These are phyloP conservation scores for Bucco capensis DNA, from an alignment of 2,113 vertebrate species.

Conservation along the genomic window DNA sequence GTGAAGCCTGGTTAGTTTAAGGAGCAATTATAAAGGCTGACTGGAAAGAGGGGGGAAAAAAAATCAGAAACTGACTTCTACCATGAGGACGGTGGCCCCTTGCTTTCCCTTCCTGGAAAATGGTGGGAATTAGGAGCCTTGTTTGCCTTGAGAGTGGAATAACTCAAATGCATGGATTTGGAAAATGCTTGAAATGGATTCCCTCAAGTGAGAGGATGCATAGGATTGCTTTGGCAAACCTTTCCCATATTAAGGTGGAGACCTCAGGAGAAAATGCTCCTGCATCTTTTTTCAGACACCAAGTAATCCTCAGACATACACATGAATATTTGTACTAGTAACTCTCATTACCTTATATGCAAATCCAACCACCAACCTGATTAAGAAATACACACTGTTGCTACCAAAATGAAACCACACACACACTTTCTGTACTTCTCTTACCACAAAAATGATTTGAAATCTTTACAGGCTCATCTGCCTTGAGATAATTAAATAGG, in stretches of 20 bases:
- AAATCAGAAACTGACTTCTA: not conserved
- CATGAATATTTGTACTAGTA: not conserved
- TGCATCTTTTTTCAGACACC: not conserved
- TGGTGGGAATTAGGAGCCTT: not conserved
- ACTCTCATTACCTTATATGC: not conserved
- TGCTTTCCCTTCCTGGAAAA: not conserved
- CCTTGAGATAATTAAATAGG: not conserved
- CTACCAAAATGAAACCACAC: not conserved
- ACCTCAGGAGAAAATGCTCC: not conserved
- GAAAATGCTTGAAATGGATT: not conserved
- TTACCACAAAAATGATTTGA: not conserved
- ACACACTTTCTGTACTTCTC: not conserved
- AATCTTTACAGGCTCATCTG: not conserved
- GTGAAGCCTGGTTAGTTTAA: constrained; percentile 12
- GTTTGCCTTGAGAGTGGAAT: not conserved
- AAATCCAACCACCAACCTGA: not conserved
- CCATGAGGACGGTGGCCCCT: not conserved
- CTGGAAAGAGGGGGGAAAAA: not conserved
- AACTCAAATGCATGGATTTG: not conserved
- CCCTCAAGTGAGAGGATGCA: not conserved
- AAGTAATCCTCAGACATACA: not conserved
- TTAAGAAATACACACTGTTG: accelerated
- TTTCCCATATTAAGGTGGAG: not conserved
- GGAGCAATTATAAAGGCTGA: not conserved
- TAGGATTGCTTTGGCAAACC: not conserved